Percentiles rank a stretch among this genome's conserved stretches.
Evolutionary conservation across 2,888 invertebrate species (phyloP).

Genomic region (Lissonota sp.): DNA sequence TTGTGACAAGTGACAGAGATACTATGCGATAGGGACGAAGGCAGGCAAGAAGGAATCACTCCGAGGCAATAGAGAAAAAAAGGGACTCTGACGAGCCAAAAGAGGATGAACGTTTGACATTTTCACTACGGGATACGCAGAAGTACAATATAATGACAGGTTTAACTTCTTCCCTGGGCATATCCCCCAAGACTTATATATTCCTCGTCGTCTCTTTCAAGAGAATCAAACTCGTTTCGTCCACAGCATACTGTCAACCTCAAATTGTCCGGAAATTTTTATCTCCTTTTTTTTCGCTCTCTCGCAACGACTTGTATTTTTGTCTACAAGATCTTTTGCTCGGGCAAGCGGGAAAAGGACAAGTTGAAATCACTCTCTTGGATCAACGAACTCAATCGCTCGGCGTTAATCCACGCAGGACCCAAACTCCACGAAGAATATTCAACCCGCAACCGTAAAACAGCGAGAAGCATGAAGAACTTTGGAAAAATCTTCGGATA

Average conservation of each 20-base stretch:
- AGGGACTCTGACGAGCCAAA: conserved; percentile 64
- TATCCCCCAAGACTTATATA: conserved; percentile 51
- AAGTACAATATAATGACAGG: conserved; percentile 80
- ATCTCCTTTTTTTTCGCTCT: conserved; percentile 51
- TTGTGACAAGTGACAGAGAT: conserved; percentile 56
- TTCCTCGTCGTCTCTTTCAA: conserved; percentile 19
- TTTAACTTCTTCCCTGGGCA: conserved; percentile 75
- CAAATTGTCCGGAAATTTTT: conserved; percentile 79
- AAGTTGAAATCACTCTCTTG: conserved; percentile 28
- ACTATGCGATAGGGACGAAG: background rate
- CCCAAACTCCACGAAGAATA: no score
- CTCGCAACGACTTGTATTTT: conserved; percentile 43
- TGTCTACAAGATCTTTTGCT: conserved; percentile 36
- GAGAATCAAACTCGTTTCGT: conserved; percentile 35
- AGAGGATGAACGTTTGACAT: conserved; percentile 77
- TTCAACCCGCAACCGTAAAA: conserved; percentile 25
- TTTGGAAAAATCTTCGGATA: conserved; percentile 55
- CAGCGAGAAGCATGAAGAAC: conserved; percentile 29
- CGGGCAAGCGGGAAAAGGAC: conserved; percentile 12
- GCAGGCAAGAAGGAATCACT: conserved; percentile 26
- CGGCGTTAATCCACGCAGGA: conserved; percentile 16
- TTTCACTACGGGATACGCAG: conserved; percentile 79
- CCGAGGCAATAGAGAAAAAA: background rate
- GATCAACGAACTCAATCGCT: conserved; percentile 59
- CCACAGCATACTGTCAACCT: conserved; percentile 71